Evolutionary conservation across 2,797 vertebrate genomes (phyloP), one percentile per base, ranked within the genome.

Genomic region (Melanotaenia maccullochi): DNA sequence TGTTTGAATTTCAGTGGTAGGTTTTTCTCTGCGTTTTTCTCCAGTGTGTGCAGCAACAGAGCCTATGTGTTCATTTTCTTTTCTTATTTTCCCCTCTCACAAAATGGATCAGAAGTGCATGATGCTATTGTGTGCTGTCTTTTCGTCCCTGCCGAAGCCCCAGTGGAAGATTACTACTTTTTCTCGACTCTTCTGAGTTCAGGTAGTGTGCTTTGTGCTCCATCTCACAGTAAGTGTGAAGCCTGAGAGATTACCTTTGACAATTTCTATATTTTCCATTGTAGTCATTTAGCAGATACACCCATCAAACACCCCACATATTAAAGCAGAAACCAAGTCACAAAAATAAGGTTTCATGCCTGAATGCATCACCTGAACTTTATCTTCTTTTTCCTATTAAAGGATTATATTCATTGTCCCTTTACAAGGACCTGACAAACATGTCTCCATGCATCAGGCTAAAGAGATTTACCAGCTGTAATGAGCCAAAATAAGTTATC

Each of bases 51-150:
- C 30, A 54, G 58, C 60, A 52, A 62, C 67, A 65, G 81, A 80
- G 61, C 70, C 66, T 63, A 28, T 55, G 74, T 73, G 66, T 80
- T 88, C 62, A 60, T 81, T 86, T 83, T 81, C 65, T 65, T 74
- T 83, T 84, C 73, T 78, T 75, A 87, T 83, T 87, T 68, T 65
- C 81, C 78, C 62, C 69, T 69, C 59, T 79, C 73, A 66, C 73
- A 84, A 68, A 87, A 83, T 77, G 82, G 75, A 84, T 88, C 76
- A 86, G 79, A 85, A 81, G 78, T 67, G 73, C 76, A 74, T 81
- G 85, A 85, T 90, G 69, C 84, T 82, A 75, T 83, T 90, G 80
- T 85, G 76, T 65, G 71, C 56, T 71, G 73, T 84, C 71, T 85
- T 60, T 69, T 54, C 61, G 65, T 78, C 55, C 44, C 47, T 5